Conservation (phyloP, 2,797 vertebrate species). For the Mastacembelus armatus region DNA sequence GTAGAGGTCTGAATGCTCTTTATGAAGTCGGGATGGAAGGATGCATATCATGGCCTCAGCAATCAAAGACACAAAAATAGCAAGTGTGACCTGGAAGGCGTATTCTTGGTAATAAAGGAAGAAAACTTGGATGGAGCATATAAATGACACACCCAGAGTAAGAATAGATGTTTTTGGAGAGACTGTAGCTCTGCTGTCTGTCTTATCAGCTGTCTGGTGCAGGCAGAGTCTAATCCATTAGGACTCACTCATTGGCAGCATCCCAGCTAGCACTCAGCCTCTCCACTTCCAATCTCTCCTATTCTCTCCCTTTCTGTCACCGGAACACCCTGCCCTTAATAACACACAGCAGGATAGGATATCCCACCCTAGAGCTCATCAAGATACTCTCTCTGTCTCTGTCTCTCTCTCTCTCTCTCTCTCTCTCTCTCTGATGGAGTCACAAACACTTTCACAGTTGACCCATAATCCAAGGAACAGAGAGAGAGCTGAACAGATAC, state of each 20-base stretch:
- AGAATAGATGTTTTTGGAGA: constrained; percentile 64
- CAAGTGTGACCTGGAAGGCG: constrained; percentile 46
- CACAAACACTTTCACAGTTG: constrained; percentile 27
- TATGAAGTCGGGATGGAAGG: no score
- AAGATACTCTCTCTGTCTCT: constrained; percentile 48
- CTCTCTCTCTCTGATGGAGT: constrained; percentile 29
- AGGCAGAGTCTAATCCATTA: constrained; percentile 42
- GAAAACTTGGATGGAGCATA: constrained; percentile 30
- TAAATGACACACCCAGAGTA: constrained; percentile 60
- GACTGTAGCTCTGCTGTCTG: constrained; percentile 20
- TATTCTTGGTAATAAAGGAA: constrained; percentile 29
- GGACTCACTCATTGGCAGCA: constrained; percentile 33
- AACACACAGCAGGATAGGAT: constrained; percentile 66
- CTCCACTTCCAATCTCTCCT: constrained; percentile 31
- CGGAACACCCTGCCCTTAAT: constrained; percentile 60
- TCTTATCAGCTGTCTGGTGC: constrained; percentile 67
- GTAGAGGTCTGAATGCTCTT: not conserved
- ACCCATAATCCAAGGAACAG: constrained; percentile 45
- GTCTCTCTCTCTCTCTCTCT: no score
- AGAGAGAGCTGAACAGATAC: constrained; percentile 41
- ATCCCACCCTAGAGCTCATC: constrained; percentile 60
- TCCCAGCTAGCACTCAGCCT: constrained; percentile 23
- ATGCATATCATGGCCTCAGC: not conserved
- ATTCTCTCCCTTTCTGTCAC: constrained; percentile 42
- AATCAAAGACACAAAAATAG: constrained; percentile 29